Percentiles rank a stretch among this genome's conserved stretches.
Evolutionary conservation across 2,888 invertebrate genomes (phyloP).

Genomic region (Cordylochernes scorpioides): DNA sequence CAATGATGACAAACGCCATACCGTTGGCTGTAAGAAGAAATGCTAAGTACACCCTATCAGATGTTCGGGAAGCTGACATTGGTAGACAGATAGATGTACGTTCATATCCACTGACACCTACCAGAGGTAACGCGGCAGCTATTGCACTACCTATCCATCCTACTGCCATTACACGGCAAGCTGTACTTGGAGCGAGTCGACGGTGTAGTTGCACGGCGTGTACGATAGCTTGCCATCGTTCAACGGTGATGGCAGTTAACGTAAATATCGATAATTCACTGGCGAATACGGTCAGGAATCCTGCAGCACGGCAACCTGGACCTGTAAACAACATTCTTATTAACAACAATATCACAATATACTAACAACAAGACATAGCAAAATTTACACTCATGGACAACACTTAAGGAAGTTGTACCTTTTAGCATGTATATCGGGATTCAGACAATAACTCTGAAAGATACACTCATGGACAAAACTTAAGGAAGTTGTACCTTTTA

Average conservation of each 20-base stretch:
- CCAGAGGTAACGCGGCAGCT: constrained; percentile 48
- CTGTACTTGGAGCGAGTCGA: constrained; percentile 40
- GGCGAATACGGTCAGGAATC: constrained; percentile 61
- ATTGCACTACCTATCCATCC: constrained; percentile 51
- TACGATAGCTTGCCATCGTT: constrained; percentile 42
- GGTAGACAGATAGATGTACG: constrained; percentile 71
- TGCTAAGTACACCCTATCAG: constrained; percentile 44
- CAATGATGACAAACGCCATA: constrained; percentile 51
- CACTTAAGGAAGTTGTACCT: no score
- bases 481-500: no score
- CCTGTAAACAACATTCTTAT: constrained; percentile 6
- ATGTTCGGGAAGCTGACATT: constrained; percentile 41
- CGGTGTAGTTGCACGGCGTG: constrained; percentile 55
- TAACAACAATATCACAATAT: constrained; percentile 1
- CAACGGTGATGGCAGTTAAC: constrained; percentile 54
- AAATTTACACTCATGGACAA: no score
- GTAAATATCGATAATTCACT: constrained; percentile 66
- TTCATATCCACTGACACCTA: constrained; percentile 60
- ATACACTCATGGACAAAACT: no score
- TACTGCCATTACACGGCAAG: constrained; percentile 41
- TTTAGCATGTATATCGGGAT: no score
- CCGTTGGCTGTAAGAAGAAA: constrained; percentile 45
- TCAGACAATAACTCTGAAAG: no score
- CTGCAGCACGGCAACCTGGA: constrained; percentile 53
- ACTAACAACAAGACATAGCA: no score